Conservation (phyloP, 2,888 invertebrate species). For the Allacma fusca region DNA sequence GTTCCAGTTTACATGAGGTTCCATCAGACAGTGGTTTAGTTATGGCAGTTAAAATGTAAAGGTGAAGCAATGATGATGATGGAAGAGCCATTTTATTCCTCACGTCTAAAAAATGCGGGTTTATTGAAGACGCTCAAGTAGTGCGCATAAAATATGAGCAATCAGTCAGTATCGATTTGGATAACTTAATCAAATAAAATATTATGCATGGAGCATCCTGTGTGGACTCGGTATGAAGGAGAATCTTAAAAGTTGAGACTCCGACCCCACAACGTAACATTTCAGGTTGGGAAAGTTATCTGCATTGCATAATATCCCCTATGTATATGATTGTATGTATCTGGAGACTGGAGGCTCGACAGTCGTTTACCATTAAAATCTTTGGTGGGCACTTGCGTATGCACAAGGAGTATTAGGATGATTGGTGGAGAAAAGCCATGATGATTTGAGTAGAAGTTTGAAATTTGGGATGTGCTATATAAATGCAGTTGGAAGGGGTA, state of each 20-base stretch:
- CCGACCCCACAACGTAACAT: too few relatives aligned
- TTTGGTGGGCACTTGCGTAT: neutral
- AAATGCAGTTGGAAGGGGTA: neutral
- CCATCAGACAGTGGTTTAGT: neutral
- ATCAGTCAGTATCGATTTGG: constrained; percentile 29
- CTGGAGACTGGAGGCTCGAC: too few relatives aligned
- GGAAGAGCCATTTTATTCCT: constrained; percentile 34
- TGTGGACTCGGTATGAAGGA: too few relatives aligned
- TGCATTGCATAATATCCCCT: too few relatives aligned
- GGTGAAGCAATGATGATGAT: constrained; percentile 33
- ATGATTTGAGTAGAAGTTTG: constrained; percentile 1
- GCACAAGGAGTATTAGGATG: neutral
- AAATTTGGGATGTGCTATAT: neutral
- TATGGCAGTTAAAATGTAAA: neutral
- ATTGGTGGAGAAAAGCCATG: neutral
- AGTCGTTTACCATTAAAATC: constrained; percentile 25
- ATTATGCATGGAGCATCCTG: neutral
- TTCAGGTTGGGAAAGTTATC: too few relatives aligned
- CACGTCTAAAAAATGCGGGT: constrained; percentile 9
- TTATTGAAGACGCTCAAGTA: neutral
- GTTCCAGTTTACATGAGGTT: neutral
- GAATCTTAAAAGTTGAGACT: neutral
- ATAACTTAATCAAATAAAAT: constrained; percentile 31
- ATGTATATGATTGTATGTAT: neutral
- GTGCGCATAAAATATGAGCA: constrained; percentile 27